phyloP scores from a whole-genome alignment of 2,797 vertebrate species.

The Morus bassanus region DNA sequence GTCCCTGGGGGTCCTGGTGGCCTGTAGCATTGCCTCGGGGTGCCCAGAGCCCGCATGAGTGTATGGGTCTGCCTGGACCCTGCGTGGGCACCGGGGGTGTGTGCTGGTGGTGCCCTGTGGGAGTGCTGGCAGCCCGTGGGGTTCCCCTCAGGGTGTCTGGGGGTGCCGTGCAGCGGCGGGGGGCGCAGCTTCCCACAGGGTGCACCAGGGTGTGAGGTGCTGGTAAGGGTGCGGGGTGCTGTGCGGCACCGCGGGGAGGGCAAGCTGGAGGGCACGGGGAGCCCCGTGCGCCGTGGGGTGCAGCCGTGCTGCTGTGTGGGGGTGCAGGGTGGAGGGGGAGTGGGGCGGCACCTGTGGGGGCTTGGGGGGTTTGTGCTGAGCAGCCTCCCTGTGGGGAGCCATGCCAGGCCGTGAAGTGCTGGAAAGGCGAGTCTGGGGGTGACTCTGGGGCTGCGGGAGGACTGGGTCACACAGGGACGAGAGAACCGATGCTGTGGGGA shows the following conservation, averaged over 20 bases:
- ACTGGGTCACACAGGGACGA: fast-evolving
- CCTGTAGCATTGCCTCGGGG: not conserved
- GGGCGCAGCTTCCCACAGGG: too few relatives aligned
- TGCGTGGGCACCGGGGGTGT: fast-evolving
- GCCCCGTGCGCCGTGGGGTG: fast-evolving
- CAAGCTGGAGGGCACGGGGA: not conserved
- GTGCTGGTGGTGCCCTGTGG: not conserved
- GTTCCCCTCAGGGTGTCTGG: fast-evolving
- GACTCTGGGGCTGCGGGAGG: not conserved
- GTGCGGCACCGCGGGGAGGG: not conserved
- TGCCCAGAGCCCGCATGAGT: fast-evolving
- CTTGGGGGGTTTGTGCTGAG: not conserved
- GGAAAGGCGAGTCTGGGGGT: not conserved
- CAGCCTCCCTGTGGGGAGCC: fast-evolving
- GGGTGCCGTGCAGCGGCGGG: not conserved
- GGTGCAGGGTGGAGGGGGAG: not conserved
- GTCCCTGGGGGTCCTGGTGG: not conserved
- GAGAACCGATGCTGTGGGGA: not conserved
- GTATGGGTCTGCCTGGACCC: not conserved
- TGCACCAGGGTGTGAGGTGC: too few relatives aligned
- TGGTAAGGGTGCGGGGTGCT: not conserved
- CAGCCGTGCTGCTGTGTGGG: not conserved
- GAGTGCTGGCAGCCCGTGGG: fast-evolving
- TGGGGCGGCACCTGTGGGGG: fast-evolving
- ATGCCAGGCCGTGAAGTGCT: fast-evolving